Evolutionary conservation across 2,888 invertebrate genomes (phyloP), one percentile per base, ranked within the genome.

Genomic region (Augochlorella aurata): DNA sequence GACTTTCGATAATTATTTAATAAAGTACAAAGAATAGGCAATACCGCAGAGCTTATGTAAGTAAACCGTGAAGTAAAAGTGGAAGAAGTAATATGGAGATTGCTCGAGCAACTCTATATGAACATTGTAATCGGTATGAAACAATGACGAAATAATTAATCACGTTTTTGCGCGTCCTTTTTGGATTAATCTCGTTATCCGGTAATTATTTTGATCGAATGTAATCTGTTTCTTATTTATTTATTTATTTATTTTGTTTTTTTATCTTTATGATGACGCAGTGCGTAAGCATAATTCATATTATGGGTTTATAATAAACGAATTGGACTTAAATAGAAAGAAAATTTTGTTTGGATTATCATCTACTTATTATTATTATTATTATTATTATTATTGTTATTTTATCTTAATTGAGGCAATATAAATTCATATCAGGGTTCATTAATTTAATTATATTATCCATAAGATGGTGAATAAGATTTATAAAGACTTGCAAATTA

Each of bases 21-120:
- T 12, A 50, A 47, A 50, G 45, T 45, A 58, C 21, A 38, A 65
- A 65, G 52, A 50, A 45, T 47, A 65, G 10, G 14, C 16, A 45
- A 74, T 61, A 38, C 44, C 38, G 10, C 45, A 16, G 10, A 29
- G 49, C 45, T 78, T 74, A 69, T n/a, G 24, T 75, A 78, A 78
- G 12, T 24, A 50, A 18, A 24, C 45, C 44, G 58, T 14, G 7
- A 52, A 63, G 78, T 74, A 78, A 74, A 68, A 68, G 78, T 78
- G 29, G n/a, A n/a, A n/a, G 47, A 54, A 66, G 24, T 38, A 67
- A 21, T 21, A 21, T n/a, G 50, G 50, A 18, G 18, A 47, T 24
- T 65, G 49, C 44, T 61, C 58, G 8, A 50, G 16, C 58, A n/a
- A 38, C 9, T 24, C 44, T 18, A 10, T 18, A 10, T 12, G 24